Percentiles rank a stretch among this genome's conserved stretches.
Evolutionary conservation across 2,113 vertebrate genomes (phyloP).

Genomic region (Craseonycteris thonglongyai): DNA sequence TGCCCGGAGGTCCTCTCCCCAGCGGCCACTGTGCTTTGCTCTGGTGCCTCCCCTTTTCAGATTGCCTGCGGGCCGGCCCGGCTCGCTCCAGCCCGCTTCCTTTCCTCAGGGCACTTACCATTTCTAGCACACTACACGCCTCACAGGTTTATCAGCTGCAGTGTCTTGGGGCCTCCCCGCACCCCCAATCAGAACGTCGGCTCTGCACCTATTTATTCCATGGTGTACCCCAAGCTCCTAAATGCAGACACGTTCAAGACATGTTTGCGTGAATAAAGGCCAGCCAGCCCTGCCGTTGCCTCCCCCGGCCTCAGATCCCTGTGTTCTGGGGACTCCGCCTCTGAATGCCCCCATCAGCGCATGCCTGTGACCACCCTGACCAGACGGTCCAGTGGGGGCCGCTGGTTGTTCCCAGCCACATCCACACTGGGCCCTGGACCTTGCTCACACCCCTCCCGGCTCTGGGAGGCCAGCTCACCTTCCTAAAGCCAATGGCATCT

Average conservation of each 20-base stretch:
- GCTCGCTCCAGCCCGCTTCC: rapidly evolving
- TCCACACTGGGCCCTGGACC: not conserved
- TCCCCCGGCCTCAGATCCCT: not conserved
- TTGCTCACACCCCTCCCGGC: not conserved
- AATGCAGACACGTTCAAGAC: not conserved
- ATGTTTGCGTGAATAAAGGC: not conserved
- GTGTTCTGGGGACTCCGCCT: not conserved
- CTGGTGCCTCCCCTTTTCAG: not conserved
- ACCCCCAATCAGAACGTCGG: not conserved
- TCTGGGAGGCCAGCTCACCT: not conserved
- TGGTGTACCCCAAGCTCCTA: not conserved
- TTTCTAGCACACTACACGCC: not conserved
- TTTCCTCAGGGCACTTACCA: rapidly evolving
- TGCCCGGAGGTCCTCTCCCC: not conserved
- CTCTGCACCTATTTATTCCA: not conserved
- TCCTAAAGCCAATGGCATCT: not conserved
- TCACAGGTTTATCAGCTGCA: not conserved
- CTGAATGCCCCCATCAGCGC: not conserved
- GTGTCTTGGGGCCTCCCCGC: not conserved
- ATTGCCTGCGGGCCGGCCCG: not conserved
- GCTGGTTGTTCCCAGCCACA: not conserved
- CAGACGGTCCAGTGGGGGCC: not conserved
- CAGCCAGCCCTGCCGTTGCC: not conserved
- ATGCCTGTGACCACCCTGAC: rapidly evolving
- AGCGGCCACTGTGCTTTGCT: rapidly evolving